Evolutionary conservation across 2,888 invertebrate genomes (phyloP), one percentile per base, ranked within the genome.

Genomic region (Willowsia nigromaculata): DNA sequence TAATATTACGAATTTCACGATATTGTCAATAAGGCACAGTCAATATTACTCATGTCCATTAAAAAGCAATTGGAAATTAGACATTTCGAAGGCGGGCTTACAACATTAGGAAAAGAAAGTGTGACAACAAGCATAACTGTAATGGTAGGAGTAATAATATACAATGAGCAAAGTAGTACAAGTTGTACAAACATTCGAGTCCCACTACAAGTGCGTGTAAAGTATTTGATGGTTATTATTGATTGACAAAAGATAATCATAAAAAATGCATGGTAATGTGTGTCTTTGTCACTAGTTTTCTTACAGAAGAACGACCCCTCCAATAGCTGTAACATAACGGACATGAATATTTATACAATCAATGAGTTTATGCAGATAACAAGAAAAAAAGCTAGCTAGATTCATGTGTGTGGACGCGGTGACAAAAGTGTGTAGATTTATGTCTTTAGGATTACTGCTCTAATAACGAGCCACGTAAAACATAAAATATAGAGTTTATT

Each of bases 181-280:
- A 68, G 40, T 62, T 62, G 62, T 33, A 40, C 40, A 68, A 68
- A 68, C 37, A 37, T 68, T 68, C 18, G 68, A 40, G 68, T 40
- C 40, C 40, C 18, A 80, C n/a, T n/a, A n/a, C 80, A 56, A 56
- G 80, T 80, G 80, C 80, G 80, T 80, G 80, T 56, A 80, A 56
- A 56, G 56, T 53, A 56, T 56, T 76, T 76, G 76, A 80, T 78
- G 33, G 53, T 53, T 47, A 25, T 37, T 80, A 80, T 80, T 80
- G 80, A 80, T 80, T 80, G 80, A 80, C 56, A 56, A 15, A 56
- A 18, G 80, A 56, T 80, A 80, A 80, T 86, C 78, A 86, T 86
- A 78, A 86, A 85, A 86, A 80, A 86, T 86, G 85, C 78, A 86
- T 86, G 22, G 33, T 50, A 86, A 37, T 33, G 37, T 56, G 33